These are phyloP conservation scores for Dromococcyx pavoninus DNA, from an alignment of 2,797 vertebrate genomes.

Conservation along the genomic window DNA sequence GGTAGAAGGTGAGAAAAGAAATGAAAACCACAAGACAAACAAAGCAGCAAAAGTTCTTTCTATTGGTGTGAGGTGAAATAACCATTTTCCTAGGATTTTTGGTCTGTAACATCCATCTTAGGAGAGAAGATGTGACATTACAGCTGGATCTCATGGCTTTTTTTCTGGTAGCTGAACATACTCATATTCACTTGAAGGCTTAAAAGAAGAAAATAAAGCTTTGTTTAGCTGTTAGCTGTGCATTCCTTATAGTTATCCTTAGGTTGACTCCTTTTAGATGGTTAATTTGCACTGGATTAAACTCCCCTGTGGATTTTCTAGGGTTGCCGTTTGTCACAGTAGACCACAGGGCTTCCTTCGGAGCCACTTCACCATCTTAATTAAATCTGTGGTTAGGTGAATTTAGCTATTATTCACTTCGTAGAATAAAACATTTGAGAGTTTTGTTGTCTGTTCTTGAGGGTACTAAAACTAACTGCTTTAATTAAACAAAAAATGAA, in stretches of 20 bases:
- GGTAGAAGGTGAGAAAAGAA: too few relatives aligned
- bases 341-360: constrained; percentile 36
- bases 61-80: neutral
- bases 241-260: neutral
- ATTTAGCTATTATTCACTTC: constrained; percentile 21
- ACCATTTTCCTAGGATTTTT: neutral
- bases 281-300: constrained; percentile 1
- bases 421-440: neutral
- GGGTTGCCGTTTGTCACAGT: constrained; percentile 46
- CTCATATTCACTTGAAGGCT: neutral
- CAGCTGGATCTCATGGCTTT: neutral
- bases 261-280: neutral
- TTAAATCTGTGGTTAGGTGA: constrained; percentile 24
- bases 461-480: neutral
- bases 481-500: constrained; percentile 8
- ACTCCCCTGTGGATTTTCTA: neutral
- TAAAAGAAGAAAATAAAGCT: neutral
- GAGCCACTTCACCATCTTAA: constrained; percentile 20
- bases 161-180: neutral
- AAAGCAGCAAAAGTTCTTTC: neutral
- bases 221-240: neutral
- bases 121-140: neutral
- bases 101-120: neutral
- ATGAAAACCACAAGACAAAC: neutral
- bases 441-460: neutral